phyloP scores from a whole-genome alignment of 2,113 vertebrate genomes.

The Thomomys bottae region DNA sequence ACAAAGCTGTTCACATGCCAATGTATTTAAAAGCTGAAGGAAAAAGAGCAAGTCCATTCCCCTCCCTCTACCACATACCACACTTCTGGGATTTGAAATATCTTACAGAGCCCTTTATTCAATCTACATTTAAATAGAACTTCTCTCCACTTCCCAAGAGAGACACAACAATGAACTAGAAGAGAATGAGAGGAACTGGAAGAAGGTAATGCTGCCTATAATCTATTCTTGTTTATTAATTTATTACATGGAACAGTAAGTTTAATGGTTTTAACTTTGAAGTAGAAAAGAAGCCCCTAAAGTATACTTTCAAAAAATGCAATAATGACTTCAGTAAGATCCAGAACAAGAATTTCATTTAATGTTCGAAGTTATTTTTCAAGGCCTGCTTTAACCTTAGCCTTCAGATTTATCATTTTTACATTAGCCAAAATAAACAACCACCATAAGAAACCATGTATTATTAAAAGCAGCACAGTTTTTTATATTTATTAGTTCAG shows the following conservation, averaged over 20 bases:
- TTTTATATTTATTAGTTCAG: conserved; percentile 80
- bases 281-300: conserved; percentile 72
- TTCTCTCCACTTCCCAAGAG: conserved; percentile 68
- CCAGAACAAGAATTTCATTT: conserved; percentile 55
- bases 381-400: conserved; percentile 47
- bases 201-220: conserved; percentile 57
- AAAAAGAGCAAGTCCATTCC: neutral
- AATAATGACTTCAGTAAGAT: conserved; percentile 68
- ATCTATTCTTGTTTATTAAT: conserved; percentile 81
- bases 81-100: conserved; percentile 61
- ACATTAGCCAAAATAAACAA: conserved; percentile 75
- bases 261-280: conserved; percentile 82
- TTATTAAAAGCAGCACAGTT: conserved; percentile 82
- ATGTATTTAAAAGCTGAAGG: neutral
- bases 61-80: neutral
- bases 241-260: conserved; percentile 77
- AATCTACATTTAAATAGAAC: conserved; percentile 74
- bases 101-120: conserved; percentile 67
- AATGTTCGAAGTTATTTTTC: conserved; percentile 64
- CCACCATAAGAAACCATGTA: conserved; percentile 66
- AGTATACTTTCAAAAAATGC: conserved; percentile 75
- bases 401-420: conserved; percentile 62
- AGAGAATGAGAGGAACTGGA: conserved; percentile 56
- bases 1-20: conserved; percentile 2
- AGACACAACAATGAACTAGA: conserved; percentile 65